Conservation (phyloP, 2,113 vertebrate species). For the Tragulus kanchil region DNA sequence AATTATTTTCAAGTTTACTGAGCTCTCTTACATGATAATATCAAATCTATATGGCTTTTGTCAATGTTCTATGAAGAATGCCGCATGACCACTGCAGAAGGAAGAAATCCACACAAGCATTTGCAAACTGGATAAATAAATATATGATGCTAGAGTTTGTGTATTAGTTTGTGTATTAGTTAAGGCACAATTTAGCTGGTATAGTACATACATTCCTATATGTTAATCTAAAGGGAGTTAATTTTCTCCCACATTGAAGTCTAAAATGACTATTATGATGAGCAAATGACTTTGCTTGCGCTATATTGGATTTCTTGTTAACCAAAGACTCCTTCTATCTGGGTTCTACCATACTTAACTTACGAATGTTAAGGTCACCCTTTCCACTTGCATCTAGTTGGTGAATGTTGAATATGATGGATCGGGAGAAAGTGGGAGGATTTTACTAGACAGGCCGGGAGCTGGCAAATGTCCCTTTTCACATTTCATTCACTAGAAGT, state of each 20-base stretch:
- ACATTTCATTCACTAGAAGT: constrained; percentile 12
- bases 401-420: neutral
- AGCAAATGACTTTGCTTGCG: neutral
- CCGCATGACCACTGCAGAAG: constrained; percentile 41
- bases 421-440: neutral
- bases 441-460: neutral
- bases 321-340: neutral
- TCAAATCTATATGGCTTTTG: constrained; percentile 27
- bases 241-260: neutral
- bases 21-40: constrained; percentile 59
- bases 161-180: neutral
- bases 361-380: neutral
- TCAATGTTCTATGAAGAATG: constrained; percentile 56
- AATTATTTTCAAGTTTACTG: constrained; percentile 62
- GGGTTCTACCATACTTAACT: neutral
- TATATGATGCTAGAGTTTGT: neutral
- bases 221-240: neutral
- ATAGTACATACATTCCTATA: no score
- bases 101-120: constrained; percentile 68
- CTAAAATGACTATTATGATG: neutral
- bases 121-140: constrained; percentile 30
- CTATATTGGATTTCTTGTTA: neutral
- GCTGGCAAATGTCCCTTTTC: neutral
- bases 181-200: neutral
- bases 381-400: neutral